phyloP scores from a whole-genome alignment of 2,113 vertebrate species.

The Hemiprocne comata region DNA sequence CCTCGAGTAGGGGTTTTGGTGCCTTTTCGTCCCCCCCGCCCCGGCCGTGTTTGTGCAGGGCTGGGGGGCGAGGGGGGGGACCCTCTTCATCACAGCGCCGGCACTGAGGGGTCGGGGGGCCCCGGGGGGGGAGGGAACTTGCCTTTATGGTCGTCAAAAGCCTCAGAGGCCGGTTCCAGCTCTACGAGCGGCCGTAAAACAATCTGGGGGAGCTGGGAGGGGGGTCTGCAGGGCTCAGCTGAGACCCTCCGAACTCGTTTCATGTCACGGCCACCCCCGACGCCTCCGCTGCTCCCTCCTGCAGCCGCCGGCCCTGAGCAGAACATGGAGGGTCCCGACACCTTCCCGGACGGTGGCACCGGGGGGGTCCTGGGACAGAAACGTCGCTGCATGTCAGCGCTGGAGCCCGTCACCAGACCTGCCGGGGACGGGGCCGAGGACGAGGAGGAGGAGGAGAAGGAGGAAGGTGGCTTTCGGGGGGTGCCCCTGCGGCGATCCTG shows the following conservation, averaged over 20 bases:
- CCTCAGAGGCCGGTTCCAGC: neutral
- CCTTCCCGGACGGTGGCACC: neutral
- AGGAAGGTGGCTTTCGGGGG: neutral
- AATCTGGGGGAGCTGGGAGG: neutral
- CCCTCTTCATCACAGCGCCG: neutral
- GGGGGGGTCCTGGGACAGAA: neutral
- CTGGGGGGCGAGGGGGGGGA: neutral
- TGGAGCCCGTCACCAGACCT: neutral
- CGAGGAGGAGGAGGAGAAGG: neutral
- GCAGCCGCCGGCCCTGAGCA: neutral
- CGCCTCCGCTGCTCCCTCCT: neutral
- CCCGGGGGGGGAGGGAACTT: neutral
- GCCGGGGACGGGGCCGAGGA: neutral
- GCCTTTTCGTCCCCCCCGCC: neutral
- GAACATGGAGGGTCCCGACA: slow-evolving; percentile 8
- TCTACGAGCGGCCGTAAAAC: neutral
- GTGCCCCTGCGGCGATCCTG: slow-evolving; percentile 20
- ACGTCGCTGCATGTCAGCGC: neutral
- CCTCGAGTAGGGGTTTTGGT: neutral
- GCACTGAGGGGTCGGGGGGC: neutral
- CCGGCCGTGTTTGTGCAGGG: neutral
- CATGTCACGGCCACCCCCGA: neutral
- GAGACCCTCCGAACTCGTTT: neutral
- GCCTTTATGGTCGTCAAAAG: neutral
- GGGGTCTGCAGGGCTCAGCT: neutral